Evolutionary conservation across 2,888 invertebrate species (phyloP).

Genomic region (Diachrysia chrysitis): DNA sequence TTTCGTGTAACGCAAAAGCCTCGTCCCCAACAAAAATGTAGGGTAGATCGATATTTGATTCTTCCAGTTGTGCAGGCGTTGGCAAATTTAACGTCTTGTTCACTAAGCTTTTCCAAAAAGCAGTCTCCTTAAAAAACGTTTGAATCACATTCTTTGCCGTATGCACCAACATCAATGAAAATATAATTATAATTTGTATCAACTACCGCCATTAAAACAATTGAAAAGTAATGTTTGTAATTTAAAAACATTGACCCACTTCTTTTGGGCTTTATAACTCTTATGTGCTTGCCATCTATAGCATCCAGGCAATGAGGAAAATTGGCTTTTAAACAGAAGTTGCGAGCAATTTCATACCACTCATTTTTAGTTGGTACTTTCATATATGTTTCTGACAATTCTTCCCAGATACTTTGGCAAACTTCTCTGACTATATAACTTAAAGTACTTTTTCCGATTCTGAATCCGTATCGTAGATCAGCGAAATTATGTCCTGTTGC

Average conservation of each 20-base stretch:
- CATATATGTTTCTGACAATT: constrained; percentile 49
- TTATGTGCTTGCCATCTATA: constrained; percentile 56
- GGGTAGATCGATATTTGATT: not conserved
- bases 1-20: constrained; percentile 36
- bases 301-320: constrained; percentile 30
- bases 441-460: constrained; percentile 54
- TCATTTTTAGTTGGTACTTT: constrained; percentile 34
- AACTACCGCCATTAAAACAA: constrained; percentile 29
- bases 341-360: constrained; percentile 41
- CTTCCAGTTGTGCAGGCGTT: constrained; percentile 30
- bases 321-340: constrained; percentile 22
- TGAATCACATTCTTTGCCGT: constrained; percentile 57
- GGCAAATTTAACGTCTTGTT: constrained; percentile 50
- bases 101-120: constrained; percentile 54
- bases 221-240: constrained; percentile 19
- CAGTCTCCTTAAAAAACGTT: constrained; percentile 50
- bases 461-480: constrained; percentile 24
- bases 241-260: constrained; percentile 32
- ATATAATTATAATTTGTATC: constrained; percentile 11
- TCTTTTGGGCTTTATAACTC: constrained; percentile 45
- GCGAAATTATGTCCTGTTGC: constrained; percentile 27
- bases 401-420: constrained; percentile 19
- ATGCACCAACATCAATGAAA: constrained; percentile 35
- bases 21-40: constrained; percentile 32
- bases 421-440: constrained; percentile 51